Evolutionary conservation across 2,888 invertebrate genomes (phyloP).

Genomic region (Panzeria rudis): DNA sequence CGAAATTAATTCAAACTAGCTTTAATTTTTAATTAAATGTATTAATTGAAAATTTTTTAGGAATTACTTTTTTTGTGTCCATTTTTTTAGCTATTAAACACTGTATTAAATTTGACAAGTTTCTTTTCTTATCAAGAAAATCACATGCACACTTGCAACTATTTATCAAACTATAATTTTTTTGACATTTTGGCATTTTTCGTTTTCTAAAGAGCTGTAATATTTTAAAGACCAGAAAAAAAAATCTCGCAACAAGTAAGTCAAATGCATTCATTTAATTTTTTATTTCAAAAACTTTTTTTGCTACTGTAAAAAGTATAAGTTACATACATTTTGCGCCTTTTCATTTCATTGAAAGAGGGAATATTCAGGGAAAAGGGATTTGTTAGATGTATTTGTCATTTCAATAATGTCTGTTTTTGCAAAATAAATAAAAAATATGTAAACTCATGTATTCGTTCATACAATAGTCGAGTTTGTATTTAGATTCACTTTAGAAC

Average conservation of each 20-base stretch:
- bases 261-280: constrained; percentile 41
- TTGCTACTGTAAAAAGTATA: neutral
- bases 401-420: constrained; percentile 5
- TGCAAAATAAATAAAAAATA: neutral
- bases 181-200: constrained; percentile 11
- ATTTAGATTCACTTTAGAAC: neutral
- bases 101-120: neutral
- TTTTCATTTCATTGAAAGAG: neutral
- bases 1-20: too few relatives aligned
- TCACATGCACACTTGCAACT: neutral
- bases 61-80: neutral
- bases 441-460: neutral
- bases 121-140: neutral
- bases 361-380: neutral
- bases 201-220: neutral
- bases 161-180: constrained; percentile 34
- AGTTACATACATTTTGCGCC: neutral
- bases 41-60: neutral
- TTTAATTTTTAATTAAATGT: too few relatives aligned
- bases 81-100: neutral
- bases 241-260: constrained; percentile 19
- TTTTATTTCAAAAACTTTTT: neutral
- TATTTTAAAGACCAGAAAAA: constrained; percentile 5
- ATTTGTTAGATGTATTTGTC: constrained; percentile 1
- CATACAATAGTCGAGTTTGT: neutral